Evolutionary conservation across 2,888 invertebrate genomes (phyloP), one percentile per base, ranked within the genome.

Genomic region (Neria commutata): DNA sequence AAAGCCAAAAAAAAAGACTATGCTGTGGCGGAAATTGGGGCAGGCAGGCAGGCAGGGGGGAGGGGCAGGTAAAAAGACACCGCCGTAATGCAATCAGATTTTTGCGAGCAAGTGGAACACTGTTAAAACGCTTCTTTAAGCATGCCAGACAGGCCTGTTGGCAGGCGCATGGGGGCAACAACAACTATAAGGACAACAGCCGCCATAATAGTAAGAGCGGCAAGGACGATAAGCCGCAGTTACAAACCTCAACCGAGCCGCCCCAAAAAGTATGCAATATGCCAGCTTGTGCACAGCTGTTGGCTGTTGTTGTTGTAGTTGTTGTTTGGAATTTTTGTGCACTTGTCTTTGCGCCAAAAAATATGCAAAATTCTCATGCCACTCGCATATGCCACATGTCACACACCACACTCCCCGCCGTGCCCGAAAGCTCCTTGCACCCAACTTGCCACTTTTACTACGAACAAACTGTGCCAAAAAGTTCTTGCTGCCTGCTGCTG

Each of bases 1-100:
- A 72, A 72, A 69, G 67, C 65, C 66, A 69, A 60, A 59, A 59
- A 56, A 46, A 51, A 21, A 42, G 42, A 42, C 19, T 29, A 29
- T 29, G 42, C 4, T 21, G 21, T 19, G 21, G 21, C 8, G 42
- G 42, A 42, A 17, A n/a, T 14, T 14, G n/a, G 21, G 33, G 42
- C 47, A 29, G 33, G 21, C 3, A 46, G 25, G 19, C 8, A 25
- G n/a, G 40, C n/a, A 49, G 14, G 23, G 40, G 24, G 14, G 19
- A 57, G 8, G n/a, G n/a, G 16, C 14, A 17, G 17, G n/a, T 16
- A 42, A 42, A 17, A 42, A 16, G 17, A 42, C 10, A 42, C 16
- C 6, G 6, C 14, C 14, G 5, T 42, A 42, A 42, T 42, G 16
- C 42, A 10, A 42, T 10, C 42, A 42, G n/a, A 14, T 42, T 42